Base-by-base conservation (phyloP, 2,113 vertebrate genomes). In the Perccottus glenii region DNA sequence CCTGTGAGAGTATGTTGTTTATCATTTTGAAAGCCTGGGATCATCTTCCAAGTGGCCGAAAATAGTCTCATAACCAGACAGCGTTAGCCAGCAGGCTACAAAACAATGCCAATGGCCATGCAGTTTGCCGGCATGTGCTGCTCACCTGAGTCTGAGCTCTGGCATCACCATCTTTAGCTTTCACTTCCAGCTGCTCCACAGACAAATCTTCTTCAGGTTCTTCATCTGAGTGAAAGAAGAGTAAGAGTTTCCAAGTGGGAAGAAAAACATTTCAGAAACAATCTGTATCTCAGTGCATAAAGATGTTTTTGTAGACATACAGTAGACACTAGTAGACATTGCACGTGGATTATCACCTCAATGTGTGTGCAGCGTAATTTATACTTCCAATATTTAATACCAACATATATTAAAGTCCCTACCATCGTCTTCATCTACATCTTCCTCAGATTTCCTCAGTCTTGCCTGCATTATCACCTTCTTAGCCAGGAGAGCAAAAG, bases 91-190 rank as follows among this genome's bases (percentile, higher is more conserved):
- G 69, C 68, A 45, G 49, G 66, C 56, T 27, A 59, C 38, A 75
- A 57, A 79, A 85, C 80, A 78, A 78, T 82, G 64, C 70, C 71
- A 75, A 76, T 75, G 62, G 59, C 16, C 19, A 3, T 27, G 19
- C 10, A 12, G 36, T 52, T 10, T 66, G 27, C 48, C n/a, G 43
- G 68, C 32, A 64, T 62, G 58, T 59, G 48, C 12, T n/a, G 70
- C 87, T 91, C 88, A 98, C 97, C 89, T 90, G 90, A 0, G 92
- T 93, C 84, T 99, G 97, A 35, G 95, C 95, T 85, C 94, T 94
- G 38, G 95, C 81, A 70, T 98, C 95, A 47, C 96, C 96, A 0
- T 87, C 90, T 81, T 93, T 91, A 49, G 96, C 97, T 70, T 90
- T 95, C 77, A 93, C 92, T 78, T 95, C 84, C 56, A 97, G 48